Conservation (phyloP, 1,140 invertebrate genomes). For the Wiebesia pumilae region DNA sequence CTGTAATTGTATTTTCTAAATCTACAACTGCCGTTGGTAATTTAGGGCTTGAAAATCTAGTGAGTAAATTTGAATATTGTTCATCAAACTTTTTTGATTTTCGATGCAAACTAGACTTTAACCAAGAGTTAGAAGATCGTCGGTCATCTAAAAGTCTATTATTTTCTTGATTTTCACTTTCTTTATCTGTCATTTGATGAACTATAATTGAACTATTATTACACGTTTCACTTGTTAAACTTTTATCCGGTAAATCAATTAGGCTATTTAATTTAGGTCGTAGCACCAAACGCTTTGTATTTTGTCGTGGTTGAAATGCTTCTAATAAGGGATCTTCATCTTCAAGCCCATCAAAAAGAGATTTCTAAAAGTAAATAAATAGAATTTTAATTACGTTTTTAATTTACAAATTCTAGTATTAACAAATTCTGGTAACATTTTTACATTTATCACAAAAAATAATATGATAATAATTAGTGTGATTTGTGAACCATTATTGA, state of each 20-base stretch:
- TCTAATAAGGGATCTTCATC: conserved; percentile 81
- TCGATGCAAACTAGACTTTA: conserved; percentile 57
- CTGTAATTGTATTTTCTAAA: conserved; percentile 60
- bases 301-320: conserved; percentile 79
- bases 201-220: background rate
- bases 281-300: conserved; percentile 79
- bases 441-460: no score
- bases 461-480: no score
- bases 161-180: conserved; percentile 25
- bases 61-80: conserved; percentile 41
- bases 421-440: no score
- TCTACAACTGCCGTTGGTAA: conserved; percentile 38
- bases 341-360: conserved; percentile 82
- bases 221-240: background rate
- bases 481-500: no score
- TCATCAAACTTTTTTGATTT: conserved; percentile 51
- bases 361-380: conserved; percentile 73
- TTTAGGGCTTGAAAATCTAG: conserved; percentile 36
- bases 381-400: background rate
- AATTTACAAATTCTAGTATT: no score
- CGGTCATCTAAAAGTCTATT: conserved; percentile 58
- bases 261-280: conserved; percentile 64
- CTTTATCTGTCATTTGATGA: conserved; percentile 11
- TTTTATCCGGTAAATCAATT: background rate
- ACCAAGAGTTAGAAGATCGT: conserved; percentile 67